Conservation (phyloP, 1,140 invertebrate species). For the Drosophila pectinifera region DNA sequence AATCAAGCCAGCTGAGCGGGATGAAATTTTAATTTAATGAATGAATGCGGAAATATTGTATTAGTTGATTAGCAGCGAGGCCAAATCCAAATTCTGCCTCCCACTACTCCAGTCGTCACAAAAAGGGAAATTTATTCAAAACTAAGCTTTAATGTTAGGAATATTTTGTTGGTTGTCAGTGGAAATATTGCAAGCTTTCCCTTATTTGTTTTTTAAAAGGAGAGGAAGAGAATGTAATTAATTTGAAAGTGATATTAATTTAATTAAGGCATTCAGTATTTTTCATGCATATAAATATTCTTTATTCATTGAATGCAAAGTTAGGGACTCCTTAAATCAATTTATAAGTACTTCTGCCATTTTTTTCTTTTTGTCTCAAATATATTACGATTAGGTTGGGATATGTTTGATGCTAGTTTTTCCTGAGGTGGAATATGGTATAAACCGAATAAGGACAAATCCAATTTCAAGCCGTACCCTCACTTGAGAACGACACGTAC, state of each 20-base stretch:
- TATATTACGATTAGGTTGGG: too few species aligned
- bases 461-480: neutral
- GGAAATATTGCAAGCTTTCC: neutral
- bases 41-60: slow-evolving; percentile 76
- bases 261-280: neutral
- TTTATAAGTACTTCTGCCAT: too few species aligned
- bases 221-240: too few species aligned
- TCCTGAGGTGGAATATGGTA: too few species aligned
- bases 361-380: too few species aligned
- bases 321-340: neutral
- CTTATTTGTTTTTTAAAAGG: neutral
- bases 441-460: neutral
- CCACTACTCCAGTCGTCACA: neutral
- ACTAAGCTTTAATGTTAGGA: neutral
- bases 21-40: slow-evolving; percentile 84
- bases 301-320: neutral
- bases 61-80: slow-evolving; percentile 75
- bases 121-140: neutral
- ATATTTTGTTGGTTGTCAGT: neutral
- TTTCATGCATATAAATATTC: neutral
- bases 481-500: neutral
- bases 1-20: slow-evolving; percentile 80
- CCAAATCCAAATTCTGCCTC: slow-evolving; percentile 23
- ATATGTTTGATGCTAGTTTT: too few species aligned
- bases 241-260: neutral